Percentiles rank a stretch among this genome's conserved stretches.
phyloP scores from a whole-genome alignment of 2,113 vertebrate genomes.

The Panurus biarmicus region DNA sequence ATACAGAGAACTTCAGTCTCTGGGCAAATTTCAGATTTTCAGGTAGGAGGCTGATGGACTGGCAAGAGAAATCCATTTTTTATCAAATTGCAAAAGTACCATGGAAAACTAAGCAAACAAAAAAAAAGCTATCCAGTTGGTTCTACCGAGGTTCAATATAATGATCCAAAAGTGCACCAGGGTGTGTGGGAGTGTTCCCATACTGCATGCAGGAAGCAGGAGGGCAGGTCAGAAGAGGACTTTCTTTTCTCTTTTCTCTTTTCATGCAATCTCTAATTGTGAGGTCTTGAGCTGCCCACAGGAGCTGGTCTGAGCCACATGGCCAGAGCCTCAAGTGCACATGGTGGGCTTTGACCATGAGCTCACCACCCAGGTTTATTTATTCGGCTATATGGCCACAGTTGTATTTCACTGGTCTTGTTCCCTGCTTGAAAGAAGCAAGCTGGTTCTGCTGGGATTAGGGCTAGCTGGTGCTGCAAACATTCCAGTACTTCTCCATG shows the following conservation, averaged over 20 bases:
- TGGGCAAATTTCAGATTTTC: background rate
- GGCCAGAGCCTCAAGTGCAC: fast-evolving
- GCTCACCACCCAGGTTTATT: background rate
- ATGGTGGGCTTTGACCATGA: fast-evolving
- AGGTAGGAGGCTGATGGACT: background rate
- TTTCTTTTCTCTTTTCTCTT: background rate
- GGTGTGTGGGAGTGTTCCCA: background rate
- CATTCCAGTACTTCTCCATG: background rate
- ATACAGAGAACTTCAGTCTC: background rate
- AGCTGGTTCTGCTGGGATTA: background rate
- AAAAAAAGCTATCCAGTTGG: background rate
- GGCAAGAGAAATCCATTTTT: background rate
- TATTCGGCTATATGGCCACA: background rate
- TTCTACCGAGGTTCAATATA: background rate
- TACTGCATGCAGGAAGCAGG: background rate
- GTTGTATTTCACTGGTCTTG: background rate
- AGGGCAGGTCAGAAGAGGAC: background rate
- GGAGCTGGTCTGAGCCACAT: background rate
- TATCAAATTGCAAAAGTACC: background rate
- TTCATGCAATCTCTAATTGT: background rate
- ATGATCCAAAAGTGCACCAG: background rate
- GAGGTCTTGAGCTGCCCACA: background rate
- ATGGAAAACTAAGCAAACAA: background rate
- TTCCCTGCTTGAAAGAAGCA: background rate
- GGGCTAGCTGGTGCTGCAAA: background rate